Base-by-base conservation (phyloP, 37 sponge, comb jelly and placozoan genomes). In the Halichondria panicea region DNA sequence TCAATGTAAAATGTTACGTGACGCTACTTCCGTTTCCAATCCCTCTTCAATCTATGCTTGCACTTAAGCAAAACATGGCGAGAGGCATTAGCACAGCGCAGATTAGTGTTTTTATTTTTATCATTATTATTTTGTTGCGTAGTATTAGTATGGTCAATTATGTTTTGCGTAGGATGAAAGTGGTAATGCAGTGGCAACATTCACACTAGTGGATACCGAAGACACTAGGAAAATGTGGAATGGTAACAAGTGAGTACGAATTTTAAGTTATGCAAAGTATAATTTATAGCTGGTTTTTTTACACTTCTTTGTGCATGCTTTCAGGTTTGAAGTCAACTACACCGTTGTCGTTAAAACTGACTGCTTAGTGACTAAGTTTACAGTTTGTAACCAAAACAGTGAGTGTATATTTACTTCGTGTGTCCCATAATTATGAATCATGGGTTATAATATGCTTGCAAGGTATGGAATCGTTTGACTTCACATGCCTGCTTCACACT, bases 401-500 rank as follows among this genome's bases (percentile, higher is more conserved):
- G 32, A 36, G 79, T 50, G 66, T 43, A 33, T 30, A 19, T 3
- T 43, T 9, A 66, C 25, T 43, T 21, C 19, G n/a, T 43, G 18
- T 22, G 19, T 41, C 3, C 45, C n/a, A 67, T 42, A 18, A 13
- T 13, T 27, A 35, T 42, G 3, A 27, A 42, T 11, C 3, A 43
- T 7, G 13, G n/a, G 15, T 24, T 34, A 9, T 42, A 43, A 6
- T 42, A 27, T 66, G 31, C 25, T 33, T 13, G 77, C 5, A 28
- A 91, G 91, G 76, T 13, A 63, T 54, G 12, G 70, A 32, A 8
- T 35, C 93, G 32, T 93, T 94, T 77, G 60, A 52, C 21, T 96
- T 96, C 44, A 96, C 97, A 3, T 81, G 82, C 55, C 76, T 96
- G 13, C 76, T 96, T 22, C 97, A 96, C 54, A 92, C 97, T 22